Conservation (phyloP, 2,888 invertebrate species). For the Agapostemon virescens region DNA sequence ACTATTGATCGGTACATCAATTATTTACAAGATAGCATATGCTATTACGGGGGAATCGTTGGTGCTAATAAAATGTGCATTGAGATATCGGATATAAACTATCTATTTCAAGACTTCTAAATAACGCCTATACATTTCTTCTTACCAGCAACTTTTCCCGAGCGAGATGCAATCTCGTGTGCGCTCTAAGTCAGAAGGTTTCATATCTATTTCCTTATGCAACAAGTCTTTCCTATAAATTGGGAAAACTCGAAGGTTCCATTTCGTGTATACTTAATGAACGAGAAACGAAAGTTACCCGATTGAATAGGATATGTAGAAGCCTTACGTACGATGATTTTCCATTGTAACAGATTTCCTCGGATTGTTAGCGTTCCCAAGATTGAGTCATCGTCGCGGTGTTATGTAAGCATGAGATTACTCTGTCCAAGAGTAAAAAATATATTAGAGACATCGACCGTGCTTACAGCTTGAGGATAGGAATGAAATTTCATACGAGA, state of each 20-base stretch:
- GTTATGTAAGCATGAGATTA: constrained; percentile 62
- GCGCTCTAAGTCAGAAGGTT: background rate
- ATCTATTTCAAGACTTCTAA: background rate
- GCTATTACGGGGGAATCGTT: background rate
- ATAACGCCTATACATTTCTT: no score
- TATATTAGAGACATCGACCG: constrained; percentile 50
- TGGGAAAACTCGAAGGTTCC: background rate
- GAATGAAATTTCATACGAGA: constrained; percentile 59
- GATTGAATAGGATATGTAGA: constrained; percentile 15
- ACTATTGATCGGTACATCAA: background rate
- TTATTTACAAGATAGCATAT: background rate
- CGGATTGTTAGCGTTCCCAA: constrained; percentile 56
- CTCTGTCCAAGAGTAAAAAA: constrained; percentile 38
- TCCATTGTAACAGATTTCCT: constrained; percentile 60
- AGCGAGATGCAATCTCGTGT: background rate
- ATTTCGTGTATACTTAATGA: background rate
- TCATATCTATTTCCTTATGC: background rate
- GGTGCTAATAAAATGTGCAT: background rate
- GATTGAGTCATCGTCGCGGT: constrained; percentile 58
- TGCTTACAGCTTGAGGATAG: constrained; percentile 30
- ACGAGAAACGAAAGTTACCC: constrained; percentile 36
- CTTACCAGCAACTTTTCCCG: background rate
- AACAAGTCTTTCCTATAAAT: background rate
- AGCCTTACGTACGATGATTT: constrained; percentile 36
- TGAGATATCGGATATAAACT: background rate